Evolutionary conservation across 2,888 invertebrate species (phyloP).

Genomic region (Capitulum mitella): DNA sequence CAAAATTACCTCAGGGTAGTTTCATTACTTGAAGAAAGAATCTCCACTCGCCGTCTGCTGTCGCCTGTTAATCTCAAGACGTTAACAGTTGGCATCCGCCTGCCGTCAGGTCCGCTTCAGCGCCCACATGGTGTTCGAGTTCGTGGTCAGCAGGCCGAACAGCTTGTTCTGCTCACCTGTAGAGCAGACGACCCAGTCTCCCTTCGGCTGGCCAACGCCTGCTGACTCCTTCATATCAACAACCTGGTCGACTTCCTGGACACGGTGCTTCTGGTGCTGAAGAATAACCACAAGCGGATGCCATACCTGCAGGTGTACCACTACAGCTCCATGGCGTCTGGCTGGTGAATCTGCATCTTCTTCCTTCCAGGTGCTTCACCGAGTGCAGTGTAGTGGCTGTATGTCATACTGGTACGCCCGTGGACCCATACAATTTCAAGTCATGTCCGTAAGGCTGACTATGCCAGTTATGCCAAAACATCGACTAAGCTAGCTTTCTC

Average conservation of each 20-base stretch:
- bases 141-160: background rate
- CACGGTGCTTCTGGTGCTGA: slow-evolving; percentile 36
- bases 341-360: slow-evolving; percentile 33
- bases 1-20: too few relatives aligned
- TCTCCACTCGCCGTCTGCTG: too few relatives aligned
- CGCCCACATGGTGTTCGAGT: background rate
- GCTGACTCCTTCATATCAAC: slow-evolving; percentile 28
- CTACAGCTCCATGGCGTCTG: slow-evolving; percentile 32
- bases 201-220: slow-evolving; percentile 5
- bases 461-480: too few relatives aligned
- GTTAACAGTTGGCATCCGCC: background rate
- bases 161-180: background rate
- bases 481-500: too few relatives aligned
- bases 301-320: slow-evolving; percentile 36
- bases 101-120: background rate
- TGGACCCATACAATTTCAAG: too few relatives aligned
- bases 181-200: background rate
- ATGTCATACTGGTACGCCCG: too few relatives aligned
- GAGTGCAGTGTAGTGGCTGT: too few relatives aligned
- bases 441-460: too few relatives aligned
- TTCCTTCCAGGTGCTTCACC: slow-evolving; percentile 33
- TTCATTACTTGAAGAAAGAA: too few relatives aligned
- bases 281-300: slow-evolving; percentile 35
- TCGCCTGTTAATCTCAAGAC: background rate
- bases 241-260: slow-evolving; percentile 35